Conservation (phyloP, 2,888 invertebrate genomes). For the Desoria tigrina region DNA sequence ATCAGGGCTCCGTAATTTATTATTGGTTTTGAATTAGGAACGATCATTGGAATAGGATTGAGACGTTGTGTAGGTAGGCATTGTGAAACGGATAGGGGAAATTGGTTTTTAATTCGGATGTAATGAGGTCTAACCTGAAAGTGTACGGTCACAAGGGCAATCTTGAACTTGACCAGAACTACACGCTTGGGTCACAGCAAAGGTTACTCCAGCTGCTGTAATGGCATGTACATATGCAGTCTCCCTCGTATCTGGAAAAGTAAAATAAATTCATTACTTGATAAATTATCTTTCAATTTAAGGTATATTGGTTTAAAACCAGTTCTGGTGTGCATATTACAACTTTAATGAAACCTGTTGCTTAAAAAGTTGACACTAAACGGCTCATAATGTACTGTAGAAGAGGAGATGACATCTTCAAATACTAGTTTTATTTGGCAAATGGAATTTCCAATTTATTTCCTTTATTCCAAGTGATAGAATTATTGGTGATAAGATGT, state of each 20-base stretch:
- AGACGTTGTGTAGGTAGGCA: neutral
- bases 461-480: conserved; percentile 1
- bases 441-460: conserved; percentile 16
- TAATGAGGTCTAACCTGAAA: conserved; percentile 42
- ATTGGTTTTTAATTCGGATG: neutral
- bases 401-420: neutral
- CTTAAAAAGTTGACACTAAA: too few species aligned
- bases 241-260: conserved; percentile 77
- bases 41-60: neutral
- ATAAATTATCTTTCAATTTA: conserved; percentile 6
- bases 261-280: neutral
- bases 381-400: too few species aligned
- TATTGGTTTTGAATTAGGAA: neutral
- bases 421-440: neutral
- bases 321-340: neutral
- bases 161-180: conserved; percentile 81
- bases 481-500: conserved; percentile 5
- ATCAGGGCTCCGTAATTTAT: conserved; percentile 3
- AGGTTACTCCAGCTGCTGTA: conserved; percentile 85
- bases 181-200: conserved; percentile 83
- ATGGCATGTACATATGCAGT: conserved; percentile 89
- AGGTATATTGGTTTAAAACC: neutral
- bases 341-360: neutral
- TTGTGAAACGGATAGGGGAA: neutral
- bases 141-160: conserved; percentile 61